Evolutionary conservation across 2,113 vertebrate species (phyloP), one percentile per base, ranked within the genome.

Genomic region (Etheostoma spectabile): DNA sequence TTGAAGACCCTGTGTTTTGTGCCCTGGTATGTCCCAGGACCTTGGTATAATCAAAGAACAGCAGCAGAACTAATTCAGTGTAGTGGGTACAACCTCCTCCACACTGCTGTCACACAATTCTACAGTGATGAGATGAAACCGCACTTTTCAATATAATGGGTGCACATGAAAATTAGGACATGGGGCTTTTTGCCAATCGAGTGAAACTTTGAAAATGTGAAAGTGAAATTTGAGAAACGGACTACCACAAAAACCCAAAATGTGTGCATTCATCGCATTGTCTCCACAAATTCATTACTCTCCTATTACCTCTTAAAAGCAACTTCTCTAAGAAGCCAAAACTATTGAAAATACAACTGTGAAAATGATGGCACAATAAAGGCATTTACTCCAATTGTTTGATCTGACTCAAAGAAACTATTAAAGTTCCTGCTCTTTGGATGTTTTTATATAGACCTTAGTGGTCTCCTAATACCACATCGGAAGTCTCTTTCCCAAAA

Each of bases 21-120:
- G 71, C 12, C 65, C 71, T 53, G 42, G 18, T 80, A 45, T 86
- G 75, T 83, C 49, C 56, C 35, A 16, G 48, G 21, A 35, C 48
- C 22, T 21, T 33, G 62, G 19, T 75, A 8, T 55, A 64, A 86
- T 21, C 72, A 67, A 67, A 80, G 38, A 73, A 27, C 64, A 84
- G 22, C 56, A 74, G 71, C 18, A 45, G 74, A 52, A 68, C 57
- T 2, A 38, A 24, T 45, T 76, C 51, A 81, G 52, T 49, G 27
- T 49, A 62, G 33, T 38, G 18, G 60, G 12, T 21, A 22, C 60
- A 57, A 55, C 46, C 55, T 64, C 16, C 19, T 60, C 35, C 33
- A 18, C 14, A 2, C 21, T 0, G 21, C 21, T 60, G 38, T 64
- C 42, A 69, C 56, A 27, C 64, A 66, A 19, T 33, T 62, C 0